Evolutionary conservation across 37 sponge, comb jelly and placozoan species (phyloP), one percentile per base, ranked within the genome.

Genomic region (Eunapius fragilis): DNA sequence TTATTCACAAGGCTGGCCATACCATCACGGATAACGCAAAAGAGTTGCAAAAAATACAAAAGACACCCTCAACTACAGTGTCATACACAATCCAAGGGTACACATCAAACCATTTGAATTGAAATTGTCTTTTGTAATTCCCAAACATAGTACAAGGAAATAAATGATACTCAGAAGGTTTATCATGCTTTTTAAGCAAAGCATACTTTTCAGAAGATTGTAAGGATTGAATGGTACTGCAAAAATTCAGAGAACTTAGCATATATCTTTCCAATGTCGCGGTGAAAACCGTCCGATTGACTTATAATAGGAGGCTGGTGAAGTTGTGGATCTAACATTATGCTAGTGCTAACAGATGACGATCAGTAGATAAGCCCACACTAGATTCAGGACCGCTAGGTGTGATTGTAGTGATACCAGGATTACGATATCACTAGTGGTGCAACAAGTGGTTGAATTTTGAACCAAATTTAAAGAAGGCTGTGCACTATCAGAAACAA

Each of bases 81-180:
- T 76, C 75, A 68, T 87, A 87, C 23, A 87, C 81, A 74, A 80
- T 80, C 74, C 74, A 72, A 32, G 87, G 74, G 41, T 77, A 71
- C 33, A 78, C 31, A 35, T 36, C 12, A 33, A 85, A 71, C 86
- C 75, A 83, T 49, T 30, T 31, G 9, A 25, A 33, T 31, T 31
- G 71, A 81, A 81, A 81, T 9, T 37, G 69, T 24, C 82, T 25
- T 32, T 81, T 81, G 71, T 71, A 81, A 12, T 32, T 32, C n/a
- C 85, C 73, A 72, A 72, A 33, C 14, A 33, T 22, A 30, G 73
- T 72, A 33, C 31, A 33, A 32, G 73, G 73, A 22, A 72, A 72
- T 72, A 13, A 9, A 72, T 33, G 31, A 32, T 72, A 2, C 22
- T 72, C 31, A n/a, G 30, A 22, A 13, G 73, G 30, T 25, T 72